A percentile compares a stretch with the other conserved stretches of the same genome.
Evolutionary conservation across 2,888 invertebrate genomes (phyloP).

Genomic region (Tenthredo scrophulariae): DNA sequence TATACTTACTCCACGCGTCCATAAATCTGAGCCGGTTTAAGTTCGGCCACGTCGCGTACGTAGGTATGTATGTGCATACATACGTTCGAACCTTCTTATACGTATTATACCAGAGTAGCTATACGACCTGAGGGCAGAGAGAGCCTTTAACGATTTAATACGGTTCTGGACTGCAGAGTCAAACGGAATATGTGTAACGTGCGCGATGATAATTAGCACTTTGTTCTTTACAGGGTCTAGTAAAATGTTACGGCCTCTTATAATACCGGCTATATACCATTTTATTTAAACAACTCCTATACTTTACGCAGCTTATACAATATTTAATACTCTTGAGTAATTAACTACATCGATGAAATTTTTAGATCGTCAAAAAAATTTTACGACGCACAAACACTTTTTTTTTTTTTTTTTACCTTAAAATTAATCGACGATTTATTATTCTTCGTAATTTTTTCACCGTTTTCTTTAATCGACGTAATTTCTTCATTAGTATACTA

Average conservation of each 20-base stretch:
- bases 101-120: background rate
- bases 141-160: conserved; percentile 44
- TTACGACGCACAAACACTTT: no score
- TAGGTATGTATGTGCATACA: background rate
- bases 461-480: background rate
- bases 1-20: conserved; percentile 7
- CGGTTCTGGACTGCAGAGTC: background rate
- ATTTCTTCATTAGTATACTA: background rate
- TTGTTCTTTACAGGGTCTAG: conserved; percentile 28
- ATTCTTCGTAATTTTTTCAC: no score
- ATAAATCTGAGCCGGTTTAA: conserved; percentile 45
- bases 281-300: background rate
- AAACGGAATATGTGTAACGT: conserved; percentile 21
- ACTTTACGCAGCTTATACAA: background rate
- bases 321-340: background rate
- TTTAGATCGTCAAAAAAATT: no score
- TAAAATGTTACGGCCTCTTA: background rate
- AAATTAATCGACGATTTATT: no score
- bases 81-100: background rate
- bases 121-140: conserved; percentile 29
- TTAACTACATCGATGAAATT: background rate
- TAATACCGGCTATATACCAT: background rate
- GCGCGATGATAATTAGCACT: conserved; percentile 35
- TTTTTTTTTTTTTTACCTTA: no score
- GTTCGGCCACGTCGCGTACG: conserved; percentile 33